phyloP scores from a whole-genome alignment of 2,888 invertebrate genomes.

The Torymus auratus region DNA sequence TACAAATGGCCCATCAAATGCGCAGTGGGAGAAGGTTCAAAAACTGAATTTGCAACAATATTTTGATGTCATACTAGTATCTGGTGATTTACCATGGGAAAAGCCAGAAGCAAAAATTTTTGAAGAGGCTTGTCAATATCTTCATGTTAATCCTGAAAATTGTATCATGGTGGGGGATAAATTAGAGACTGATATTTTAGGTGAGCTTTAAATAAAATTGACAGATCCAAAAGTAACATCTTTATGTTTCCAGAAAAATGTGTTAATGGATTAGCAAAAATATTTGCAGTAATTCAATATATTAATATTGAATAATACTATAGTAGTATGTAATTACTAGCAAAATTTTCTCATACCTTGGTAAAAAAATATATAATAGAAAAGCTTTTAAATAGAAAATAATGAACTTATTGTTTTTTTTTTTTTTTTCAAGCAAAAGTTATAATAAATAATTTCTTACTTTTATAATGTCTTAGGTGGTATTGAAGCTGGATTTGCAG shows the following conservation, averaged over 20 bases:
- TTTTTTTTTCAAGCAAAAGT: background rate
- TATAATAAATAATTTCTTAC: slow-evolving; percentile 54
- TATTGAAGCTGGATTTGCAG: slow-evolving; percentile 85
- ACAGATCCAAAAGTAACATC: slow-evolving; percentile 38
- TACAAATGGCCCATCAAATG: slow-evolving; percentile 90
- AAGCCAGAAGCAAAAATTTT: slow-evolving; percentile 91
- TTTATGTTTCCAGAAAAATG: slow-evolving; percentile 55
- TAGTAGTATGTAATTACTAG: slow-evolving; percentile 49
- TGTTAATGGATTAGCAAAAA: slow-evolving; percentile 51
- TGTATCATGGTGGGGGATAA: slow-evolving; percentile 94
- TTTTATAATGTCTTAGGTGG: slow-evolving; percentile 79
- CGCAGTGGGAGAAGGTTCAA: slow-evolving; percentile 93
- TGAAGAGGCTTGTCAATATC: slow-evolving; percentile 86
- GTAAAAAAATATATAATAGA: slow-evolving; percentile 41
- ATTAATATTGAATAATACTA: slow-evolving; percentile 36
- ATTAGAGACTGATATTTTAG: slow-evolving; percentile 89
- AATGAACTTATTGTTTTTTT: background rate
- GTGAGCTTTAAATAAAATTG: slow-evolving; percentile 61
- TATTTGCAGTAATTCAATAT: slow-evolving; percentile 46
- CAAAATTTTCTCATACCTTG: slow-evolving; percentile 50
- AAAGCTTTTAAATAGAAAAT: slow-evolving; percentile 11
- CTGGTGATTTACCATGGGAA: slow-evolving; percentile 91
- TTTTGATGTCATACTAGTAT: slow-evolving; percentile 89
- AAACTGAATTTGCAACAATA: slow-evolving; percentile 83
- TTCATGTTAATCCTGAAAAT: slow-evolving; percentile 85